Evolutionary conservation across 1,140 invertebrate genomes (phyloP), one percentile per base, ranked within the genome.

Genomic region (Heliconius congener): DNA sequence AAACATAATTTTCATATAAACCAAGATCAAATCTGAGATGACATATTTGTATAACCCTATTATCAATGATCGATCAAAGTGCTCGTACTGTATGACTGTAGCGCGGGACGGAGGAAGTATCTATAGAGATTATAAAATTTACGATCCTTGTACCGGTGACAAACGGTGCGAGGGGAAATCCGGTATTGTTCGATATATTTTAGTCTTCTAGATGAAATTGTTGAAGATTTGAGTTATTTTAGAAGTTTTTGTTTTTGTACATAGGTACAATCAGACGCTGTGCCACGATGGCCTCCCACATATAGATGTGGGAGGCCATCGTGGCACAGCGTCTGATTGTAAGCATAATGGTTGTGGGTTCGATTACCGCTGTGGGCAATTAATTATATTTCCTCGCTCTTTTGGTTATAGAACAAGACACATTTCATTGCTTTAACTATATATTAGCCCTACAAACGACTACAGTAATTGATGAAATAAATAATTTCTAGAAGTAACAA

Each of bases 61-160:
- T 57, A 57, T 57, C 55, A 57, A 57, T 23, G 55, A 23, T 23
- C 55, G 55, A 57, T 57, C 55, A 57, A 57, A 57, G 55, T 11
- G 55, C 55, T 57, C 55, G 55, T 52, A 52, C 50, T 52, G 50
- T 8, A 52, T 13, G 13, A 46, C 42, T 55, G 52, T 8, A 16
- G 52, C 19, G 18, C 52, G 19, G 18, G 52, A 8, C 16, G 3
- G n/a, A 57, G 55, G 55, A 57, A 57, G n/a, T 57, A 57, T 57
- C 55, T 23, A 9, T 77, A 34, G 30, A 72, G 66, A 73, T 73
- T 77, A 55, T 39, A 77, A 77, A 55, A 77, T 77, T 72, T 77
- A 77, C 71, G 71, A 77, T 19, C 70, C 23, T 18, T 30, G 71
- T 42, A 57, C 70, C 1, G 27, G 74, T 76, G 57, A 76, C 57